Evolutionary conservation across 1,140 invertebrate genomes (phyloP), one percentile per base, ranked within the genome.

Genomic region (Agraylea sexmaculata): DNA sequence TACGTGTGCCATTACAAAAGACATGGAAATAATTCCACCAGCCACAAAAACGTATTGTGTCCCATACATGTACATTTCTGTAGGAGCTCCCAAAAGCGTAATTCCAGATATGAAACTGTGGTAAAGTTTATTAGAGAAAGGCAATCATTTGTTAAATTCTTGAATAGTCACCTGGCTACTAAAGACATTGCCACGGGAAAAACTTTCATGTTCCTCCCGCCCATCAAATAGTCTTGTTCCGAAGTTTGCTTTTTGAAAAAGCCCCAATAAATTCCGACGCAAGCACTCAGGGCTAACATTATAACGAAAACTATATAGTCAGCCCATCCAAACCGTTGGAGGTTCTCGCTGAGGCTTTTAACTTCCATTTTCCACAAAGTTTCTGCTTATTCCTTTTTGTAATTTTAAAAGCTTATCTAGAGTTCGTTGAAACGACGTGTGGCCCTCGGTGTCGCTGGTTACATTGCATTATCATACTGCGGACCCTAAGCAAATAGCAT

Each of bases 101-200:
- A 85, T 88, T 2, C 89, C 87, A 7, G 88, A 93, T 53, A 93
- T 80, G 54, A 89, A 92, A 61, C 85, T 90, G 59, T 7, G 5
- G 30, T 7, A 13, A 12, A 31, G 30, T 31, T 5, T 13, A 31
- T 31, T 31, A 7, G 30, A 7, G 12, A 35, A 21, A 41, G 13
- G n/a, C 21, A 10, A 4, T 37, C 21, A 11, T 37, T 25, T 22
- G 17, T 10, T 30, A 28, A 38, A 21, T 15, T 30, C 5, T 23
- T 6, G 20, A 38, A 15, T 35, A 54, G 50, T 53, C 50, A 80
- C 69, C 77, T 80, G 15, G 85, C 81, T 36, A 85, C 73, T 4
- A 87, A 62, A 2, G 82, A 86, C 68, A 86, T 72, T 30, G 80
- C 72, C 21, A 87, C 74, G 0, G 84, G 82, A 51, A 84, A 67